phyloP scores from a whole-genome alignment of 2,888 invertebrate genomes.

The Aphodius granarius region DNA sequence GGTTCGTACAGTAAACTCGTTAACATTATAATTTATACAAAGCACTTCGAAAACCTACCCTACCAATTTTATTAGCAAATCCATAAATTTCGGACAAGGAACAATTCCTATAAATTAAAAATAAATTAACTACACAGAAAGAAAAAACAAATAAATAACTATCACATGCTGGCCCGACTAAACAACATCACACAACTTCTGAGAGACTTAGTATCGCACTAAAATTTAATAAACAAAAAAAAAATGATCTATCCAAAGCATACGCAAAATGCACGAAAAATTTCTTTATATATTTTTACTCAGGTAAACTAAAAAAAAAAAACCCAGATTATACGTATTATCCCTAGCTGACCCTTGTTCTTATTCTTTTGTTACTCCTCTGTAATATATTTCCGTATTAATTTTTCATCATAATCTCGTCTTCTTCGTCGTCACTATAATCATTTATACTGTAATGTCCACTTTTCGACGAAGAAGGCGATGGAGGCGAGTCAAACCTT shows the following conservation, averaged over 20 bases:
- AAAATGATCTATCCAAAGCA: not conserved
- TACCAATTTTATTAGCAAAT: not conserved
- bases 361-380: not conserved
- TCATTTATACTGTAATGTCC: constrained; percentile 24
- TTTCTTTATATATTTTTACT: not conserved
- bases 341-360: not conserved
- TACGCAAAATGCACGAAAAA: not conserved
- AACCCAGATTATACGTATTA: not conserved
- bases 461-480: constrained; percentile 25
- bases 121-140: not conserved
- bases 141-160: not conserved
- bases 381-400: not conserved
- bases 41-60: not conserved
- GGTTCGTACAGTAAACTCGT: not conserved
- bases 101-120: not conserved
- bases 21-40: not conserved
- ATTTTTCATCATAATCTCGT: not conserved
- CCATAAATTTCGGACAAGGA: not conserved
- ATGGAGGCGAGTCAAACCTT: constrained; percentile 46
- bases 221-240: not conserved
- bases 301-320: not conserved
- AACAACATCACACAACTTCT: not conserved
- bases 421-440: constrained; percentile 28
- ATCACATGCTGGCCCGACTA: not conserved
- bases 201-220: not conserved